Evolutionary conservation across 1,140 invertebrate genomes (phyloP).

Genomic region (Euschistus heros): DNA sequence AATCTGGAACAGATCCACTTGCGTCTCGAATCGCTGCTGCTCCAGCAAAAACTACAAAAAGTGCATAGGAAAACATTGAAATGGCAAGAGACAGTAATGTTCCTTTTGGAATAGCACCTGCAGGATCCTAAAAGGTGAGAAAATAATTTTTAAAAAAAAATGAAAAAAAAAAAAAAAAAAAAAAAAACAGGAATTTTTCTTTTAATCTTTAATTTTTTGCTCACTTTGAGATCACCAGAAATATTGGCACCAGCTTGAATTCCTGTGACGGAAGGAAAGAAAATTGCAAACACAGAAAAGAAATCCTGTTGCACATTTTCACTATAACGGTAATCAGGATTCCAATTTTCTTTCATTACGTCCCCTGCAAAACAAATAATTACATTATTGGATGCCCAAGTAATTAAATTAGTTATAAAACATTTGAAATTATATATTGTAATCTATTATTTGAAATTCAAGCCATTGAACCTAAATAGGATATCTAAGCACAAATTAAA

Average conservation of each 20-base stretch:
- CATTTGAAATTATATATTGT: no score
- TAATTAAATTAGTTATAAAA: no score
- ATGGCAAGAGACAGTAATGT: conserved; percentile 70
- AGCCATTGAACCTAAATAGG: no score
- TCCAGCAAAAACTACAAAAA: conserved; percentile 75
- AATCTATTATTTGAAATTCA: no score
- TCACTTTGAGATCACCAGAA: conserved; percentile 84
- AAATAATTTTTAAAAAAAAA: background rate
- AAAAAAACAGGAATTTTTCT: background rate
- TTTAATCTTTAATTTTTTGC: background rate
- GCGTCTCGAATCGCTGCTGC: conserved; percentile 70
- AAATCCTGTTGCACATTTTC: conserved; percentile 65
- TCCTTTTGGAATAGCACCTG: conserved; percentile 76
- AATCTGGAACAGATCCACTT: conserved; percentile 53
- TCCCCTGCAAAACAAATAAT: conserved; percentile 40
- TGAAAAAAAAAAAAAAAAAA: background rate
- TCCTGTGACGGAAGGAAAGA: conserved; percentile 92
- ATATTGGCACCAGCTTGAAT: conserved; percentile 95
- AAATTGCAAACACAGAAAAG: conserved; percentile 89
- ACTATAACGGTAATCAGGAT: conserved; percentile 59
- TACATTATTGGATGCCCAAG: conserved; percentile 4
- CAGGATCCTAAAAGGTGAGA: conserved; percentile 59
- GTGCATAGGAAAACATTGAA: conserved; percentile 68
- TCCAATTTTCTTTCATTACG: conserved; percentile 62
- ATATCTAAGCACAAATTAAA: no score